Evolutionary conservation across 2,888 invertebrate genomes (phyloP).

Genomic region (Ectemnius lituratus): DNA sequence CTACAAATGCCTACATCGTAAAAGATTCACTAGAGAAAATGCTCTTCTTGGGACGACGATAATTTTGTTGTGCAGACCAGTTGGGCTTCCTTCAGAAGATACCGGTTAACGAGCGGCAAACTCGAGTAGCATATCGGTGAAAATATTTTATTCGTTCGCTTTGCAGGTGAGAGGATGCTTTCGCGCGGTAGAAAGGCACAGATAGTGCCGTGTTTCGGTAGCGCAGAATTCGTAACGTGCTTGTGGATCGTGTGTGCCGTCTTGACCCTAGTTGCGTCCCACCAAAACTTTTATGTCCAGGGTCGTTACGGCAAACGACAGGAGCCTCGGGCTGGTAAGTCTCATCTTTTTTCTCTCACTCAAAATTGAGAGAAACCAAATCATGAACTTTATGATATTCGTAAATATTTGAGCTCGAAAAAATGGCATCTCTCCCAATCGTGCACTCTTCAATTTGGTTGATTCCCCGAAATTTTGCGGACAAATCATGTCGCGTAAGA

Average conservation of each 20-base stretch:
- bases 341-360: background rate
- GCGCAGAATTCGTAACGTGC: constrained; percentile 57
- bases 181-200: constrained; percentile 53
- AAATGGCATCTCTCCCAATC: no score
- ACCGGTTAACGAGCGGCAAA: no score
- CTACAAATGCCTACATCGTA: no score
- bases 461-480: no score
- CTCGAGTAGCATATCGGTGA: background rate
- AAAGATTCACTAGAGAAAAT: no score
- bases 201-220: constrained; percentile 48
- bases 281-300: constrained; percentile 63
- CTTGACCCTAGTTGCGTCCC: constrained; percentile 60
- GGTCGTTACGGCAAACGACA: constrained; percentile 69
- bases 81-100: no score
- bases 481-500: no score
- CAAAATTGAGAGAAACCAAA: background rate
- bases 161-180: constrained; percentile 43
- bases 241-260: constrained; percentile 65
- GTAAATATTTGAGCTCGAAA: no score
- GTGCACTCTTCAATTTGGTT: no score
- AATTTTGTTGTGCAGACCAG: no score
- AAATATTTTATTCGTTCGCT: constrained; percentile 11
- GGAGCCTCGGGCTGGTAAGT: constrained; percentile 59
- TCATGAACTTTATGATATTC: no score
- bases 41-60: no score